Evolutionary conservation across 2,888 invertebrate genomes (phyloP).

Genomic region (Dyspetes luteomarginatus): DNA sequence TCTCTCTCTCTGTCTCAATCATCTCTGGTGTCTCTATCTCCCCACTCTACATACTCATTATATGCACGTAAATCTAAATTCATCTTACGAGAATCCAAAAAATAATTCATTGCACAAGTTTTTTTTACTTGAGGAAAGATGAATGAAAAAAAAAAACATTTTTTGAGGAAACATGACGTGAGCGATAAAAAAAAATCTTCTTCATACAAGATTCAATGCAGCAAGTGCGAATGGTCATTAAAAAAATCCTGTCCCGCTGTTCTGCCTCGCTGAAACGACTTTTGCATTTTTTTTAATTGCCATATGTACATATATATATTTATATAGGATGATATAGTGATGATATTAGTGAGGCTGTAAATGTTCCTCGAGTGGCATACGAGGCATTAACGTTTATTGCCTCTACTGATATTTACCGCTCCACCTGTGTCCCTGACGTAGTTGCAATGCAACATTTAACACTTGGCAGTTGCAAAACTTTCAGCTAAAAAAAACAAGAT

Average conservation of each 20-base stretch:
- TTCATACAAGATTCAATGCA: constrained; percentile 12
- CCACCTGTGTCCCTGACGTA: constrained; percentile 20
- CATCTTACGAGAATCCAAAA: too few relatives aligned
- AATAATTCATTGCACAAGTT: too few relatives aligned
- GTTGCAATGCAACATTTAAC: not conserved
- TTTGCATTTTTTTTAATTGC: not conserved
- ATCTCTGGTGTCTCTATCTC: too few relatives aligned
- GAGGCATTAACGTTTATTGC: constrained; percentile 70
- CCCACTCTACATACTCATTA: too few relatives aligned
- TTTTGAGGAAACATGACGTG: not conserved
- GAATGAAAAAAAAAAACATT: too few relatives aligned
- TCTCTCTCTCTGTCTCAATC: too few relatives aligned
- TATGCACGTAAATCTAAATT: too few relatives aligned
- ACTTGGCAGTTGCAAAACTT: not conserved
- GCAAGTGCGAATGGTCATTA: constrained; percentile 38
- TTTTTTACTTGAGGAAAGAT: too few relatives aligned
- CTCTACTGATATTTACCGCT: constrained; percentile 66
- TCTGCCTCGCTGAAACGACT: not conserved
- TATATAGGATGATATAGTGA: constrained; percentile 5
- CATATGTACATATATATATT: not conserved
- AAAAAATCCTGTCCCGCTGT: constrained; percentile 9
- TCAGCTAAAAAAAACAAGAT: constrained; percentile 29
- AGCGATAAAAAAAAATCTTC: not conserved
- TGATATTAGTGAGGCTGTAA: constrained; percentile 67
- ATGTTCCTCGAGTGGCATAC: constrained; percentile 54